Conservation (phyloP, 2,888 invertebrate species). For the Xylota segnis region DNA sequence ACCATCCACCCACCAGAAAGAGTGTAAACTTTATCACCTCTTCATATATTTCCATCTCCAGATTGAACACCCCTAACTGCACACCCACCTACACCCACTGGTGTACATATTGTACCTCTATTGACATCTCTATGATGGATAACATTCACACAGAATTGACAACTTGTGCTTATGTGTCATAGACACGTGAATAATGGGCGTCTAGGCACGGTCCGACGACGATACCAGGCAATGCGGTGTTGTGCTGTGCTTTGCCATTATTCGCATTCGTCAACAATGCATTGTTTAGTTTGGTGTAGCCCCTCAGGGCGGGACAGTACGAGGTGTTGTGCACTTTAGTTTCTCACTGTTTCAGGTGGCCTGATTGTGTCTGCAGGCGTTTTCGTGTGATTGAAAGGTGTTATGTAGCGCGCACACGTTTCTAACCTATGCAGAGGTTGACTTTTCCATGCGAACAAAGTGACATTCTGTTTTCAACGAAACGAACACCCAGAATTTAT, state of each 20-base stretch:
- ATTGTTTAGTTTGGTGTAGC: conserved; percentile 38
- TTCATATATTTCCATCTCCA: not conserved
- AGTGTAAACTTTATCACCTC: not conserved
- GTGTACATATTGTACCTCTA: conserved; percentile 7
- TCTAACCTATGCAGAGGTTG: conserved; percentile 25
- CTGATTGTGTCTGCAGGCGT: conserved; percentile 66
- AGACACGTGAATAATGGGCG: conserved; percentile 51
- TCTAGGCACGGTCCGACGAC: conserved; percentile 34
- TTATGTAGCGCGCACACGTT: conserved; percentile 27
- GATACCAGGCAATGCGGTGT: conserved; percentile 9
- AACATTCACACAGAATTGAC: conserved; percentile 50
- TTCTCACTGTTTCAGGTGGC: conserved; percentile 44
- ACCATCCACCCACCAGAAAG: not conserved
- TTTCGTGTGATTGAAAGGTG: conserved; percentile 64
- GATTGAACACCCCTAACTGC: not conserved
- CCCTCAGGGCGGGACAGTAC: conserved; percentile 17
- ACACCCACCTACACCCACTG: not conserved
- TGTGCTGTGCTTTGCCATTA: conserved; percentile 19
- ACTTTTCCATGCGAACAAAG: conserved; percentile 41
- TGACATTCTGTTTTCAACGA: conserved; percentile 62
- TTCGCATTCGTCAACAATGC: conserved; percentile 25
- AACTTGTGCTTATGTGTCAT: conserved; percentile 38
- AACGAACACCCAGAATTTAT: conserved; percentile 62
- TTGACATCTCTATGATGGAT: conserved; percentile 60
- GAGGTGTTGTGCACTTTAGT: conserved; percentile 60